Percentiles rank a stretch among this genome's conserved stretches.
Evolutionary conservation across 2,797 vertebrate species (phyloP).

Genomic region (Triplophysa yarkandensis): DNA sequence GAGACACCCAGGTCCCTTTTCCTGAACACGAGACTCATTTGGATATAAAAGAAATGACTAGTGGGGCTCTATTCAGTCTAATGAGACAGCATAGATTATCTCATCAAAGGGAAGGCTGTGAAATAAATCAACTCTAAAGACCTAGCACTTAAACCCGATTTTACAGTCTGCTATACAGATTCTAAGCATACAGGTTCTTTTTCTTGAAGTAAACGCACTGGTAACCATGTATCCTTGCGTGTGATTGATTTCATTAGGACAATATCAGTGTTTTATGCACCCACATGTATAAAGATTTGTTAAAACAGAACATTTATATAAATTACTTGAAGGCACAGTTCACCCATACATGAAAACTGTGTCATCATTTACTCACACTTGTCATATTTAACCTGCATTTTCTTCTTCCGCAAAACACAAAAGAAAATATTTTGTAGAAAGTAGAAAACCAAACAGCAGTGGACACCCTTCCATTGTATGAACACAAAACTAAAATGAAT

Average conservation of each 20-base stretch:
- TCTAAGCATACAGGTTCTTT: neutral
- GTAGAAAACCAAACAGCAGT: too few relatives aligned
- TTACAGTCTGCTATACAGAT: neutral
- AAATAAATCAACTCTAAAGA: conserved; percentile 8
- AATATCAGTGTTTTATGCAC: neutral
- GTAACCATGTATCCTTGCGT: neutral
- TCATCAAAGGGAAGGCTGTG: conserved; percentile 1
- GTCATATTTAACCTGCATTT: too few relatives aligned
- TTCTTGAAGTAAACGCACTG: neutral
- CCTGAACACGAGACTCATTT: conserved; percentile 23
- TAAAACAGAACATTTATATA: too few relatives aligned
- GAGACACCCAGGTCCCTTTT: neutral
- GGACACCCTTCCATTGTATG: too few relatives aligned
- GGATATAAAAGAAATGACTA: conserved; percentile 22
- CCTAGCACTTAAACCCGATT: neutral
- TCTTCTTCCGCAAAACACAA: too few relatives aligned
- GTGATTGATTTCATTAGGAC: neutral
- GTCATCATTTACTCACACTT: too few relatives aligned
- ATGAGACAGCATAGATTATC: conserved; percentile 15
- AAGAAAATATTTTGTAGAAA: too few relatives aligned
- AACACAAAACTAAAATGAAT: too few relatives aligned
- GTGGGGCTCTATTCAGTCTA: neutral
- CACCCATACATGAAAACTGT: too few relatives aligned
- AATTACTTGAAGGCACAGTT: too few relatives aligned
- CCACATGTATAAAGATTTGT: too few relatives aligned